phyloP scores from a whole-genome alignment of 2,797 vertebrate species.

The Oreochromis mossambicus region DNA sequence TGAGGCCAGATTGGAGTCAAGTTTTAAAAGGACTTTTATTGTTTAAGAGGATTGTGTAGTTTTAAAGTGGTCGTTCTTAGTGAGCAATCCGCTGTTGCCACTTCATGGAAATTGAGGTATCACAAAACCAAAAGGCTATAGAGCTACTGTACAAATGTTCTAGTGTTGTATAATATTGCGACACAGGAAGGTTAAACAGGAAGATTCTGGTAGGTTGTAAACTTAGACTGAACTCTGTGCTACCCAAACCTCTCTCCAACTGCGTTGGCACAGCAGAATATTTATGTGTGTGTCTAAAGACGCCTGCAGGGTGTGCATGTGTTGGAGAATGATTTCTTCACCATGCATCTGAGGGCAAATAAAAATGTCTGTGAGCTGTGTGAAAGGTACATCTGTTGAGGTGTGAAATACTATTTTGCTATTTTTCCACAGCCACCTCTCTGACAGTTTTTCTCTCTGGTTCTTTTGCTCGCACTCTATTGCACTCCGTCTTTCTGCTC shows the following conservation, averaged over 20 bases:
- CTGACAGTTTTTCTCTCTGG: background rate
- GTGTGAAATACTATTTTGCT: slow-evolving; percentile 50
- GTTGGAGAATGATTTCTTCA: slow-evolving; percentile 8
- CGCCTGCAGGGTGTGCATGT: slow-evolving; percentile 13
- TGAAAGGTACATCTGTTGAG: slow-evolving; percentile 53
- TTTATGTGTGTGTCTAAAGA: slow-evolving; percentile 31
- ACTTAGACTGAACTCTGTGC: slow-evolving; percentile 26
- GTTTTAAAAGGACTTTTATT: slow-evolving; percentile 26
- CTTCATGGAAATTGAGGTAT: slow-evolving; percentile 1
- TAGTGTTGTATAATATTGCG: background rate
- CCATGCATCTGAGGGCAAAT: slow-evolving; percentile 32
- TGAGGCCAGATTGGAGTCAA: slow-evolving; percentile 6
- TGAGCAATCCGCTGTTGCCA: background rate
- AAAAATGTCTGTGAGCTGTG: slow-evolving; percentile 34
- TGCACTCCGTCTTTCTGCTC: slow-evolving; percentile 39
- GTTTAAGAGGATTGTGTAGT: slow-evolving; percentile 29
- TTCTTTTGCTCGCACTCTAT: slow-evolving; percentile 9
- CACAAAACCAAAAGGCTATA: background rate
- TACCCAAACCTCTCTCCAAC: background rate
- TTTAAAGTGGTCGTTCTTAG: slow-evolving; percentile 10
- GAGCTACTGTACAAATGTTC: background rate
- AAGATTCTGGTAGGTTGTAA: background rate
- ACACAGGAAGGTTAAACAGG: background rate
- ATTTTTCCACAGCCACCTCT: slow-evolving; percentile 7
- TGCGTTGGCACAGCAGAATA: slow-evolving; percentile 8